Evolutionary conservation across 1,140 invertebrate genomes (phyloP), one percentile per base, ranked within the genome.

Genomic region (Diabrotica virgifera): DNA sequence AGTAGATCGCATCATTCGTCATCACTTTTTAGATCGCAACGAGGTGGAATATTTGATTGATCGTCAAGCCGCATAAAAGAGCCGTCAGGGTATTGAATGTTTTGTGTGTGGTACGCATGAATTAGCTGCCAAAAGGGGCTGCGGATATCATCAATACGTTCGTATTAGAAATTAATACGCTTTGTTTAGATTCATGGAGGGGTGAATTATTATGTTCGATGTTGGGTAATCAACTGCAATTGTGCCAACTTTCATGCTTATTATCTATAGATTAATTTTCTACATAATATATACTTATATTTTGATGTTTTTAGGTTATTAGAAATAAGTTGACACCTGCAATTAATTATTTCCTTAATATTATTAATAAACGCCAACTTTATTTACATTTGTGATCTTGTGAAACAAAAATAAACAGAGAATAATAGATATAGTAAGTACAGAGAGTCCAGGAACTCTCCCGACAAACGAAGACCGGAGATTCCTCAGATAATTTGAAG

Each of bases 111-210:
- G 59, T 62, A 70, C 66, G 66, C 70, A 63, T 66, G 70, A 68
- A 68, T 70, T 68, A 66, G 66, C 70, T 69, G 66, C 65, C 71
- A 72, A 70, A 79, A 75, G 72, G 66, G 70, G 75, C 74, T 74
- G 70, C 35, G 70, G 62, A 65, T 67, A 69, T 65, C 67, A 71
- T 71, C 70, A 69, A 64, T 68, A 66, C 58, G 60, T n/a, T 46
- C 40, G 57, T 59, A 69, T 69, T 63, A 59, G 70, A 69, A 71
- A 71, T 71, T 71, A 69, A 69, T 67, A 63, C 67, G 40, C 61
- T 67, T 71, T 71, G 70, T 71, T 62, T 69, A 62, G 46, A 57
- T 63, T 62, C 62, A 52, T 10, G 36, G 55, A 58, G 63, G 46
- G 46, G 36, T 13, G 53, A 38, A n/a, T n/a, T 38, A 24, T 56